A percentile compares a stretch with the other conserved stretches of the same genome.
Conservation (phyloP, 2,797 vertebrate species). For the Enteromius argenteus region DNA sequence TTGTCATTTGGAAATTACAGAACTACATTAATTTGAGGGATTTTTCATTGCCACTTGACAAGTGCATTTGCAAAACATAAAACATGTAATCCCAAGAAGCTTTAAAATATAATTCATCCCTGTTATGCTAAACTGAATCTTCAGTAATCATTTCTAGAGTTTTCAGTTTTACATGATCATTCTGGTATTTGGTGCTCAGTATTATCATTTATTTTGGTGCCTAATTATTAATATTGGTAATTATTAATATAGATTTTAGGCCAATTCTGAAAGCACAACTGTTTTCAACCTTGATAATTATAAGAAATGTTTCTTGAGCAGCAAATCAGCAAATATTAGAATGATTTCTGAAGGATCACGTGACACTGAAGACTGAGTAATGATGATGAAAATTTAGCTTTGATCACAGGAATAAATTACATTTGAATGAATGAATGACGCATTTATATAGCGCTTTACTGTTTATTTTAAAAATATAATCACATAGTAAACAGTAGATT, state of each 20-base stretch:
- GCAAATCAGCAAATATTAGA: neutral
- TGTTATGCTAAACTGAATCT: neutral
- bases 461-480: neutral
- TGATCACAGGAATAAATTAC: neutral
- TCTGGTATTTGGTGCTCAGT: neutral
- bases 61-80: neutral
- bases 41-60: neutral
- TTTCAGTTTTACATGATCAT: neutral
- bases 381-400: neutral
- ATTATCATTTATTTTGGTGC: neutral
- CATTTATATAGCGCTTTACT: too few species aligned
- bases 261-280: neutral
- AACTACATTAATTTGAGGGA: too few species aligned
- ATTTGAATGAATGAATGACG: too few species aligned
- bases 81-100: neutral
- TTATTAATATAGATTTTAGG: neutral
- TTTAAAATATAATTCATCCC: neutral
- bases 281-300: neutral
- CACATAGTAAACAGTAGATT: neutral
- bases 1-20: neutral
- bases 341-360: neutral
- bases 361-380: neutral
- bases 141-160: neutral
- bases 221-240: neutral
- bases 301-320: neutral